phyloP scores from a whole-genome alignment of 2,113 vertebrate species.

The Grantiella picta region DNA sequence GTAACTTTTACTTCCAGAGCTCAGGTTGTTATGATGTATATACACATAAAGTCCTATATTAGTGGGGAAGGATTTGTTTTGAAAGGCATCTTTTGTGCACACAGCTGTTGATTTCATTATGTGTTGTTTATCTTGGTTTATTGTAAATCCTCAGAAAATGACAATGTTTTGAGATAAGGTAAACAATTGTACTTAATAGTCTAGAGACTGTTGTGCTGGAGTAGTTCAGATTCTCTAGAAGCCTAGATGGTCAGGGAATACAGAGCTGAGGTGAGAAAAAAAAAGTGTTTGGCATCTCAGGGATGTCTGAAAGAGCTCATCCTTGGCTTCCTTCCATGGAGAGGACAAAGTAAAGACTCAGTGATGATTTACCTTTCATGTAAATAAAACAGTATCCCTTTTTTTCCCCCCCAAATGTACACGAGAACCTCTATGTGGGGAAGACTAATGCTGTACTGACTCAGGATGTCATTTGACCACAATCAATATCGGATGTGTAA shows the following conservation, averaged over 20 bases:
- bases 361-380: neutral
- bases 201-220: neutral
- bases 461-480: neutral
- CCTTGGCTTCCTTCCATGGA: neutral
- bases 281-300: neutral
- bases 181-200: neutral
- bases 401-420: neutral
- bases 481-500: neutral
- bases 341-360: neutral
- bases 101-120: neutral
- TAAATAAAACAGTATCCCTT: neutral
- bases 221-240: neutral
- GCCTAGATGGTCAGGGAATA: neutral
- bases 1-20: neutral
- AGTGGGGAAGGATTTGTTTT: constrained; percentile 28
- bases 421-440: accelerated
- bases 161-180: neutral
- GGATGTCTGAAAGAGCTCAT: neutral
- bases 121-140: neutral
- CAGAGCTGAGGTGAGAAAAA: neutral
- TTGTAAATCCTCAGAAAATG: constrained; percentile 8
- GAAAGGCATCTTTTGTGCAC: neutral
- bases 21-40: neutral
- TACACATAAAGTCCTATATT: neutral
- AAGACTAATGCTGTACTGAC: accelerated